A percentile compares a stretch with the other conserved stretches of the same genome.
Conservation (phyloP, 1,140 invertebrate species). For the Heterodera schachtii region DNA sequence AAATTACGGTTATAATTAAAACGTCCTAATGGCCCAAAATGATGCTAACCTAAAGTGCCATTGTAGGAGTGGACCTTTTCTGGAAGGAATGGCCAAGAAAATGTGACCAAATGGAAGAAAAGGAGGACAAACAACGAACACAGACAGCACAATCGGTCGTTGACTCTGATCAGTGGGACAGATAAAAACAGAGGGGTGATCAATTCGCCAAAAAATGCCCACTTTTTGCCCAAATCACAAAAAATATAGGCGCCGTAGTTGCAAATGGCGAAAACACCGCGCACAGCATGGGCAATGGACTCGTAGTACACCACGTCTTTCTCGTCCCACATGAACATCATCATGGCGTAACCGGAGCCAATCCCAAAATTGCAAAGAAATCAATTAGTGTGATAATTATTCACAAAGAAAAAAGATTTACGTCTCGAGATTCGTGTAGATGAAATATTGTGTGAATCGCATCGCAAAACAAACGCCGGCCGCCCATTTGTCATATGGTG, state of each 20-base stretch:
- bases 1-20: too few relatives aligned
- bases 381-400: not conserved
- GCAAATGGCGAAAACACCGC: slow-evolving; percentile 21
- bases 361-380: slow-evolving; percentile 26
- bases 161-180: slow-evolving; percentile 35
- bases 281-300: slow-evolving; percentile 36
- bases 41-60: slow-evolving; percentile 10
- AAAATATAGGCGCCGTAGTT: slow-evolving; percentile 41
- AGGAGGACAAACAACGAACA: slow-evolving; percentile 28
- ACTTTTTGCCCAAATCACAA: slow-evolving; percentile 42
- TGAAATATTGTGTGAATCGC: slow-evolving; percentile 46
- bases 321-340: slow-evolving; percentile 45
- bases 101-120: slow-evolving; percentile 43
- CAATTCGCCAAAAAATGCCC: not conserved
- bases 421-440: slow-evolving; percentile 45
- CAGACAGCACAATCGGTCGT: slow-evolving; percentile 30
- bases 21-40: slow-evolving; percentile 17
- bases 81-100: slow-evolving; percentile 45
- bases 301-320: slow-evolving; percentile 30
- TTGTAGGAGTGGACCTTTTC: slow-evolving; percentile 28
- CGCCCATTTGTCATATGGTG: slow-evolving; percentile 36
- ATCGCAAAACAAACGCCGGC: slow-evolving; percentile 35
- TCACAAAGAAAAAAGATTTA: slow-evolving; percentile 10
- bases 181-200: too few relatives aligned
- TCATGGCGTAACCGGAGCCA: slow-evolving; percentile 44